Evolutionary conservation across 2,797 vertebrate genomes (phyloP), one percentile per base, ranked within the genome.

Genomic region (Harpagifer antarcticus): DNA sequence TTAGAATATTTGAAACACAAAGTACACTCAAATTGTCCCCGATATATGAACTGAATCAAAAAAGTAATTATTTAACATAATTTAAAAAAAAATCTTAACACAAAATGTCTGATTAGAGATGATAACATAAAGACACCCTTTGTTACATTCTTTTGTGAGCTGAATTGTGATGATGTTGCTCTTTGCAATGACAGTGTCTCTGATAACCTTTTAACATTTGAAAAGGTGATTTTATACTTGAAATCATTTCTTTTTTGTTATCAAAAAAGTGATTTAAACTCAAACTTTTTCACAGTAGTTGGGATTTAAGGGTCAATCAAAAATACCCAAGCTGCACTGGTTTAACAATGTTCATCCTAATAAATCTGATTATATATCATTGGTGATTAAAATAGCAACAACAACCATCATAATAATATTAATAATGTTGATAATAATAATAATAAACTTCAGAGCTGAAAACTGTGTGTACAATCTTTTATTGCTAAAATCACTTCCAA

Each of bases 401-500:
- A 37, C 33, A 37, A 37, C 27, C 12, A 4, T 20, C 16, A 42
- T 40, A 48, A 15, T 4, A 11, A 37, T 0, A 4, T 23, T 2
- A 52, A 9, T 3, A 37, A 52, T 55, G 27, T 27, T n/a, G 9
- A 62, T 16, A 6, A 8, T 4, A 11, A 8, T 4, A 11, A n/a
- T 2, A 52, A 37, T 37, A 4, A 27, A 52, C 1, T 44, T 8
- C 16, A 19, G 0, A 62, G 19, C 10, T 56, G 12, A 31, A 20
- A 19, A 14, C 10, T 4, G n/a, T 4, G 11, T 16, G 43, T 43
- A 66, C 15, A 64, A 19, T 15, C 6, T 4, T 72, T 60, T 75
- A 72, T 62, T 74, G 17, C 20, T 50, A 12, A 64, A 72, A 74
- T 72, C 37, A 79, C 27, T 19, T 66, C 1, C 10, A 76, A 66